Conservation (phyloP, 2,888 invertebrate genomes). For the Sympetrum striolatum region DNA sequence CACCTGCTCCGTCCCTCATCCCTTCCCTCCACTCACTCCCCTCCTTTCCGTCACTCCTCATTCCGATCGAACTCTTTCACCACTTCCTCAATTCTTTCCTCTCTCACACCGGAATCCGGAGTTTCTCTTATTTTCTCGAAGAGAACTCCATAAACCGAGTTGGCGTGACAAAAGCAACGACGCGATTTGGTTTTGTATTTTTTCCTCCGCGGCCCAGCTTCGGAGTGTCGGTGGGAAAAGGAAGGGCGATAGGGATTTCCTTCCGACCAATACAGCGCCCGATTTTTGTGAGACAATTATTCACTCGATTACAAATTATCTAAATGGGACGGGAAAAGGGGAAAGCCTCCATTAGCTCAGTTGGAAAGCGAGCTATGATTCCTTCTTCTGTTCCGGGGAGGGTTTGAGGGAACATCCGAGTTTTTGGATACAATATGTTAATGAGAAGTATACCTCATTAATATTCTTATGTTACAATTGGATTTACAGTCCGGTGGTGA, state of each 20-base stretch:
- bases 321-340: too few species aligned
- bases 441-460: too few species aligned
- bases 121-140: background rate
- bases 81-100: constrained; percentile 10
- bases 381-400: too few species aligned
- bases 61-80: background rate
- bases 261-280: too few species aligned
- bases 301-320: too few species aligned
- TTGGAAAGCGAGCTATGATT: too few species aligned
- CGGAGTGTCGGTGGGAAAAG: background rate
- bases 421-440: too few species aligned
- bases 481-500: too few species aligned
- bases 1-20: background rate
- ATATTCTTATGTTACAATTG: too few species aligned
- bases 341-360: too few species aligned
- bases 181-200: background rate
- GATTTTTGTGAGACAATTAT: too few species aligned
- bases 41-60: background rate
- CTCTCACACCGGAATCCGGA: background rate
- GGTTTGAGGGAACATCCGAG: too few species aligned
- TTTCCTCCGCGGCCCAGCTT: background rate
- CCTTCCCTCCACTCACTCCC: background rate
- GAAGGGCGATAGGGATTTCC: background rate
- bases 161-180: constrained; percentile 22
- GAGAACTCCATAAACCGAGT: background rate